These are phyloP conservation scores for Adelphocoris suturalis DNA, from an alignment of 2,888 invertebrate genomes.

Conservation along the genomic window DNA sequence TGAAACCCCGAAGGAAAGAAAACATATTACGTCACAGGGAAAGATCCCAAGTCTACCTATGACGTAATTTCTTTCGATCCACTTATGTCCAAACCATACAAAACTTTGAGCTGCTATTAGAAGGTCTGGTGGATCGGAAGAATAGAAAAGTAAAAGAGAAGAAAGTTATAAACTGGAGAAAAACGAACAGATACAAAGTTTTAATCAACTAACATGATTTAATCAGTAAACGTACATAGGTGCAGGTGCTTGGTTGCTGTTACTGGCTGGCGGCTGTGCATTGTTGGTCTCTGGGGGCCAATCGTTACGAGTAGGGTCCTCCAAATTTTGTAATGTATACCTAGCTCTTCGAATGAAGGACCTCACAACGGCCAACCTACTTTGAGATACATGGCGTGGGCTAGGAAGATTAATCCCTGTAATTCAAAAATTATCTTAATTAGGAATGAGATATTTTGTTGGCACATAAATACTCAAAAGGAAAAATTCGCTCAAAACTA, in stretches of 20 bases:
- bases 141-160: too few species aligned
- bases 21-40: too few species aligned
- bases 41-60: too few species aligned
- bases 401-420: conserved; percentile 80
- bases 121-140: too few species aligned
- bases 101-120: too few species aligned
- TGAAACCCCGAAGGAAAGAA: too few species aligned
- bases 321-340: conserved; percentile 79
- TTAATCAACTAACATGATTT: too few species aligned
- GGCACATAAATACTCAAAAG: neutral
- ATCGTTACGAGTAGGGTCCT: conserved; percentile 78
- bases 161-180: too few species aligned
- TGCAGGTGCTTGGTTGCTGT: conserved; percentile 30
- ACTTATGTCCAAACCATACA: too few species aligned
- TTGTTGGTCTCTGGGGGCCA: conserved; percentile 69
- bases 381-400: conserved; percentile 80
- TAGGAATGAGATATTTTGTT: neutral
- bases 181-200: too few species aligned
- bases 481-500: conserved; percentile 23
- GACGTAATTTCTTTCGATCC: too few species aligned
- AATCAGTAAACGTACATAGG: conserved; percentile 21
- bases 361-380: conserved; percentile 80
- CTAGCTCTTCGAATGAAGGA: conserved; percentile 80
- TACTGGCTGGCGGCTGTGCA: neutral
- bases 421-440: conserved; percentile 52